A percentile compares a stretch with the other conserved stretches of the same genome.
Conservation (phyloP, 2,797 vertebrate genomes). For the Coilia nasus region DNA sequence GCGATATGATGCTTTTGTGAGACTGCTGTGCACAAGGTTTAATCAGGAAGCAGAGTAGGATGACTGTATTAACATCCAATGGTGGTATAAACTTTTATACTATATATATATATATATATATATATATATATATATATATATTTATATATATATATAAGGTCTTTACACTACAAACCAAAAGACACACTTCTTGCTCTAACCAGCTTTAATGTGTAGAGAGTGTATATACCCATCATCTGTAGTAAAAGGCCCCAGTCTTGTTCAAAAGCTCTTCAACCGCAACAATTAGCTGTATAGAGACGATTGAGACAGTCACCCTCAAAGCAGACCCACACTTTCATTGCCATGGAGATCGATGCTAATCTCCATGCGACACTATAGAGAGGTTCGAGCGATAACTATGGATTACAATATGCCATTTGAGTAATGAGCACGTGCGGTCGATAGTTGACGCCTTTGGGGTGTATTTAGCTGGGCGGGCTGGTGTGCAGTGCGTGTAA, state of each 20-base stretch:
- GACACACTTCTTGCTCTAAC: no score
- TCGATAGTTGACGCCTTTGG: conserved; percentile 67
- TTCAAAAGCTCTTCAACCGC: conserved; percentile 34
- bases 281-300: conserved; percentile 51
- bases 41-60: background rate
- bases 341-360: conserved; percentile 63
- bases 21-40: background rate
- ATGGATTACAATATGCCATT: conserved; percentile 62
- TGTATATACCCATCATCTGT: conserved; percentile 30
- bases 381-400: conserved; percentile 64
- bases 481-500: conserved; percentile 65
- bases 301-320: conserved; percentile 57
- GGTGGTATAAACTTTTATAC: no score
- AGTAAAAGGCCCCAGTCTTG: conserved; percentile 29
- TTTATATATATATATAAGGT: no score
- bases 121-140: no score
- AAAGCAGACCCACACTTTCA: conserved; percentile 46
- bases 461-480: conserved; percentile 56
- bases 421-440: conserved; percentile 62
- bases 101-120: no score
- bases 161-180: no score
- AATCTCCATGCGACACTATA: conserved; percentile 66
- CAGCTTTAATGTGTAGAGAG: background rate
- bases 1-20: background rate
- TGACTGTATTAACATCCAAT: background rate